Base-by-base conservation (phyloP, 1,140 invertebrate genomes). In the Aleiodes sp. region DNA sequence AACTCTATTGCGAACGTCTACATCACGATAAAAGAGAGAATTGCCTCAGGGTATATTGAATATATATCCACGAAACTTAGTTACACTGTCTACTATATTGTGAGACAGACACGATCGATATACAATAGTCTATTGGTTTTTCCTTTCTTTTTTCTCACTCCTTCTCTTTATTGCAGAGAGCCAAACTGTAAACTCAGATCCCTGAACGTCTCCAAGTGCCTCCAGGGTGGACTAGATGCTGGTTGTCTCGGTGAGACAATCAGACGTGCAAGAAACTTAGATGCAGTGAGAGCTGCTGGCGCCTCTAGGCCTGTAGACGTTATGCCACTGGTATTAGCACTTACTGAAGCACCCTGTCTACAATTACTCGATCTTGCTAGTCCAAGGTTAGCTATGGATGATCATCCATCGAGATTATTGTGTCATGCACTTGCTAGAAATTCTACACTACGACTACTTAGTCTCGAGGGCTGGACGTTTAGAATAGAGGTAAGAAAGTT, bases 401-500 rank as follows among this genome's bases (percentile, higher is more conserved):
- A 89, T 76, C 86, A 85, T 71, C 87, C 87, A n/a, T 85, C 88
- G 4, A 86, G 87, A 64, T 80, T 89, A 16, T 80, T 88, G 0
- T 86, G 87, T 43, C 84, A 87, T 69, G 84, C 87, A 12, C 78
- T 90, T 4, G 82, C 84, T 6, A 86, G 87, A 60, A 89, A 89
- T 73, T 78, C 75, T 1, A 87, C 85, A 6, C 81, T 89, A 0
- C 76, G 87, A 14, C 78, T 89, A 3, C 80, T 89, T 14, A 87
- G 86, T 64, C 76, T 89, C 29, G 88, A 88, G 67, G 88, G 88
- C 35, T 89, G 88, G 88, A 89, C 86, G 16, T 87, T 89, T 62
- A 81, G 87, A 65, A 85, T 89, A 70, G 88, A 89, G 83, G 88
- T 88, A 68, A 82, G 80, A 72, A 12, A 67, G 39, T 31, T 29